These are phyloP conservation scores for Tenodera sinensis DNA, from an alignment of 2,888 invertebrate species.

Conservation along the genomic window DNA sequence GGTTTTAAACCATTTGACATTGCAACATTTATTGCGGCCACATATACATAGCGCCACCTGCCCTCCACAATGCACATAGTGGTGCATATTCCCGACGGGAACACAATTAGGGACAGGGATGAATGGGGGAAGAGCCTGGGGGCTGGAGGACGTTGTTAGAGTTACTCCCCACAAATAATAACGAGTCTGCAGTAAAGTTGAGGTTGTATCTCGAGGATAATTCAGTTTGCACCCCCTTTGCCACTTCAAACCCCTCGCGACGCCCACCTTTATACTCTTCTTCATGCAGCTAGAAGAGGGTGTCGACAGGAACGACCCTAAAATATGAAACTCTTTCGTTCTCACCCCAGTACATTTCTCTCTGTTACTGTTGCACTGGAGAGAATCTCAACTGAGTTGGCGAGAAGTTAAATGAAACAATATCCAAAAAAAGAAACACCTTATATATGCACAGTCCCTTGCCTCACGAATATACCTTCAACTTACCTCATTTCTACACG, in stretches of 20 bases:
- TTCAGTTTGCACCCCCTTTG: slow-evolving; percentile 1
- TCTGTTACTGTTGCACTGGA: not conserved
- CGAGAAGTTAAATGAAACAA: not conserved
- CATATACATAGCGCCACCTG: not conserved
- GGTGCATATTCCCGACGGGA: not conserved
- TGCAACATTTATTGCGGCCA: not conserved
- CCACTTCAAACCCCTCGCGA: not conserved
- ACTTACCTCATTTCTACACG: not conserved
- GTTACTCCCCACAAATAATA: slow-evolving; percentile 1
- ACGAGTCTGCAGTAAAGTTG: not conserved
- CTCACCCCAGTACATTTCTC: not conserved
- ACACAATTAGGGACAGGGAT: slow-evolving; percentile 4
- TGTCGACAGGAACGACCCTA: not conserved
- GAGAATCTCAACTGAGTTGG: not conserved
- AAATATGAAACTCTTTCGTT: slow-evolving; percentile 13
- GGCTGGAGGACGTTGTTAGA: not conserved
- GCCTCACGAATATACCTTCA: not conserved
- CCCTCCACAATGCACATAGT: not conserved
- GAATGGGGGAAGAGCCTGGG: not conserved
- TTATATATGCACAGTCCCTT: too few relatives aligned
- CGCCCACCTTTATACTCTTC: not conserved
- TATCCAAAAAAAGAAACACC: not conserved
- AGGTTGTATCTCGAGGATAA: slow-evolving; percentile 1
- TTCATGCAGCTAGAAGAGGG: not conserved
- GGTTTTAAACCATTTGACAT: not conserved